Conservation (phyloP, 2,888 invertebrate genomes). For the Caenorhabditis becei region DNA sequence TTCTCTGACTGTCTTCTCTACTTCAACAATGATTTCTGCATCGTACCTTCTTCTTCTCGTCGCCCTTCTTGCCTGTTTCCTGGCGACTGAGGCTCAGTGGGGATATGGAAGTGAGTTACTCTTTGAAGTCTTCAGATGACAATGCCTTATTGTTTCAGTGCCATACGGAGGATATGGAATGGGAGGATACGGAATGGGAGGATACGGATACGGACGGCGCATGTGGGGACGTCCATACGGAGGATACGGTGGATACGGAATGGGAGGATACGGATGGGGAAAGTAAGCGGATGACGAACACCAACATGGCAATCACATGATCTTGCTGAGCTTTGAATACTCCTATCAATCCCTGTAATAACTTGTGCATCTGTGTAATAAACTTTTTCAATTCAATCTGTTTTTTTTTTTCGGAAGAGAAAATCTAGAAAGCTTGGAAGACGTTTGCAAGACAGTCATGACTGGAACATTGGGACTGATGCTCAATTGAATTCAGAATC, state of each 20-base stretch:
- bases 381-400: not conserved
- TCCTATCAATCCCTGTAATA: not conserved
- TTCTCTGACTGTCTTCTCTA: constrained; percentile 12
- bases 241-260: constrained; percentile 48
- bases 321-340: constrained; percentile 5
- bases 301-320: not conserved
- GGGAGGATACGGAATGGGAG: constrained; percentile 39
- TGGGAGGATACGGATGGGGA: constrained; percentile 59
- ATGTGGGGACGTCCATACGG: constrained; percentile 36
- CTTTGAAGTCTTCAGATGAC: not conserved
- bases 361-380: not conserved
- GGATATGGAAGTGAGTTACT: constrained; percentile 52
- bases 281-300: constrained; percentile 15
- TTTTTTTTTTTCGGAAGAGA: too few relatives aligned
- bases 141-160: not conserved
- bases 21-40: constrained; percentile 36
- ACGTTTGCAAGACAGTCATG: too few relatives aligned
- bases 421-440: too few relatives aligned
- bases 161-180: constrained; percentile 50
- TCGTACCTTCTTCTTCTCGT: constrained; percentile 43
- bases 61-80: constrained; percentile 47
- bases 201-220: constrained; percentile 44
- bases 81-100: constrained; percentile 48
- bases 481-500: too few relatives aligned
- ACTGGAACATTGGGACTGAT: too few relatives aligned